Base-by-base conservation (phyloP, 2,113 vertebrate genomes). In the Micronisus gabar region DNA sequence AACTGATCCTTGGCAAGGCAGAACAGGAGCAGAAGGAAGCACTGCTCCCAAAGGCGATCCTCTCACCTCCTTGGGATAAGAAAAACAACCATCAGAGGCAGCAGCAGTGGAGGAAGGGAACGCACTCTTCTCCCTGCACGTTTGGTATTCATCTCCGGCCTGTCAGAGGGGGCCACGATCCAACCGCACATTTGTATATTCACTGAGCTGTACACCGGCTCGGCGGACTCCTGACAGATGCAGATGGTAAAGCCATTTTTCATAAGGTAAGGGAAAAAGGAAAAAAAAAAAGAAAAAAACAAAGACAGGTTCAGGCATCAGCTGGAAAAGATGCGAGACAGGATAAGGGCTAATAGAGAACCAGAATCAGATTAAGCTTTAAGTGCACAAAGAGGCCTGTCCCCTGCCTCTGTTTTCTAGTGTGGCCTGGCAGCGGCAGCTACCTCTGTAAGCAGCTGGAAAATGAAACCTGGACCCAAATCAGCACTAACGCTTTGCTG, bases 241-340 rank as follows among this genome's bases (percentile, higher is more conserved):
- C 96, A 98, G 97, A 97, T 94, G 95, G 95, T 93, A 98, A 97
- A 96, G 88, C 94, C 97, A 97, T 98, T 98, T 97, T 97, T 98
- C 97, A 97, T 95, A 88, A 96, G 92, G 92, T 90, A 32, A 84
- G 73, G 75, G 72, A 20, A 92, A 79, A 68, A 59, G 20, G 36
- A 67, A 22, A 11, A 32, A 83, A 66, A 63, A 11, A 36, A 7
- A 79, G 13, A 9, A 27, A 26, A 92, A 78, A 90, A 53, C 58
- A 94, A 85, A 85, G 86, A 93, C 15, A 48, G 67, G 47, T 47
- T 90, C 70, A 58, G 78, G 74, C n/a, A 38, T 74, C 85, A 96
- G 66, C 92, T 90, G 66, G 93, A 95, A 91, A 93, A 92, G 88
- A 91, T 38, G 86, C 59, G 53, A 56, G 41, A 58, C 55, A 81